These are phyloP conservation scores for Lepidocyrtinus sp. DNA, from an alignment of 2,888 invertebrate species.

Conservation along the genomic window DNA sequence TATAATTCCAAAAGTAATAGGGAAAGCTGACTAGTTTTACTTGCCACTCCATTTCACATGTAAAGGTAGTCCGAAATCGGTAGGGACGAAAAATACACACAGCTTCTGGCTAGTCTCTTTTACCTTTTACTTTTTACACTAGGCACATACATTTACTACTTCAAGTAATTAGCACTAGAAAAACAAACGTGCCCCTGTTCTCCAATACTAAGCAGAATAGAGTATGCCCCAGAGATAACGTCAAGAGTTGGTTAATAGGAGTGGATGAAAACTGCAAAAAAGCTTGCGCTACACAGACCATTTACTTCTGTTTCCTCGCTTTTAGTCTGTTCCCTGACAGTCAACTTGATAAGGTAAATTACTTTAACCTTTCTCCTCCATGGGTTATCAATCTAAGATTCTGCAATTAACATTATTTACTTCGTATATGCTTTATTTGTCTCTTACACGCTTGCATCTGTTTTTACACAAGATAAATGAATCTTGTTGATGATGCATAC, in stretches of 20 bases:
- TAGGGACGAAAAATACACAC: not conserved
- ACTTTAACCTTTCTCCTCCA: not conserved
- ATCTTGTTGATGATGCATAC: not conserved
- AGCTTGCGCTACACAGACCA: slow-evolving; percentile 24
- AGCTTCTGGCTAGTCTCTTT: too few species aligned
- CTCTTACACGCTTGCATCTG: not conserved
- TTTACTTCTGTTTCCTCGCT: slow-evolving; percentile 18
- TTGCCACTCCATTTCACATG: not conserved
- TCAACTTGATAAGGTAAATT: slow-evolving; percentile 30
- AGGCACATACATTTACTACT: not conserved
- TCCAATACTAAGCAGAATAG: slow-evolving; percentile 8
- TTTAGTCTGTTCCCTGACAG: not conserved
- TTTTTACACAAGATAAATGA: not conserved
- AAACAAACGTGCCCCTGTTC: slow-evolving; percentile 40
- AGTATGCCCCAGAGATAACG: slow-evolving; percentile 23
- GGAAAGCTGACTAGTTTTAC: not conserved
- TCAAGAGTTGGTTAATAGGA: slow-evolving; percentile 15
- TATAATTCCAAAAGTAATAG: not conserved
- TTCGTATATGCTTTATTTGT: not conserved
- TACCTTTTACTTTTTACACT: too few species aligned
- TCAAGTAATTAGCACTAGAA: slow-evolving; percentile 46
- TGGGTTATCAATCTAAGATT: slow-evolving; percentile 40
- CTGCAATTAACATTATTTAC: slow-evolving; percentile 33
- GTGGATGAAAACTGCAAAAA: slow-evolving; percentile 8
- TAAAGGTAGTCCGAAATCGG: not conserved